These are phyloP conservation scores for Calliopsis andreniformis DNA, from an alignment of 1,140 invertebrate species.

Conservation along the genomic window DNA sequence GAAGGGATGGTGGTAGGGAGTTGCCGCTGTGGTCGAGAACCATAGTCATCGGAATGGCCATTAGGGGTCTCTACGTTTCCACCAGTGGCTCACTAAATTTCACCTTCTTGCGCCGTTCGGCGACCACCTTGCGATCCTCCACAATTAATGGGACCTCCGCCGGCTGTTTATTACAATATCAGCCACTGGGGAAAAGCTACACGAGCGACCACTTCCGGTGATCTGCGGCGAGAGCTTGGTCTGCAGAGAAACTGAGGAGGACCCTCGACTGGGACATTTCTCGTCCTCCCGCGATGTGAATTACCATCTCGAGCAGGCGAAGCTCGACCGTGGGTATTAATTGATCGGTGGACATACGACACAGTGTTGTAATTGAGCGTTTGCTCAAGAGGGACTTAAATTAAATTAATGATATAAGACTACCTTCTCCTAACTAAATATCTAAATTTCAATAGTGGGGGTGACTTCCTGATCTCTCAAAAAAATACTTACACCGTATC, in stretches of 20 bases:
- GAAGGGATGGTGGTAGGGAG: slow-evolving; percentile 44
- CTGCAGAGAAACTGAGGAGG: background rate
- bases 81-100: slow-evolving; percentile 81
- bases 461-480: too few relatives aligned
- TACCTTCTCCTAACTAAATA: too few relatives aligned
- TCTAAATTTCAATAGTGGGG: too few relatives aligned
- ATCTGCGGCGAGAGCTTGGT: background rate
- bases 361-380: too few relatives aligned
- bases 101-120: slow-evolving; percentile 71
- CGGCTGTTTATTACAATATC: slow-evolving; percentile 74
- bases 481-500: too few relatives aligned
- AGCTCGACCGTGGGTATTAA: too few relatives aligned
- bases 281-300: background rate
- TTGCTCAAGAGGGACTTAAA: too few relatives aligned
- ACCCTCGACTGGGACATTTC: background rate
- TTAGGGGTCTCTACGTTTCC: slow-evolving; percentile 77
- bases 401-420: too few relatives aligned
- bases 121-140: slow-evolving; percentile 70
- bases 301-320: too few relatives aligned
- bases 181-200: slow-evolving; percentile 47
- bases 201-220: slow-evolving; percentile 20
- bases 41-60: slow-evolving; percentile 78
- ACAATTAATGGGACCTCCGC: slow-evolving; percentile 75
- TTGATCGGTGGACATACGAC: too few relatives aligned
- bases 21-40: slow-evolving; percentile 71